Base-by-base conservation (phyloP, 2,888 invertebrate genomes). In the Athalia circularis region DNA sequence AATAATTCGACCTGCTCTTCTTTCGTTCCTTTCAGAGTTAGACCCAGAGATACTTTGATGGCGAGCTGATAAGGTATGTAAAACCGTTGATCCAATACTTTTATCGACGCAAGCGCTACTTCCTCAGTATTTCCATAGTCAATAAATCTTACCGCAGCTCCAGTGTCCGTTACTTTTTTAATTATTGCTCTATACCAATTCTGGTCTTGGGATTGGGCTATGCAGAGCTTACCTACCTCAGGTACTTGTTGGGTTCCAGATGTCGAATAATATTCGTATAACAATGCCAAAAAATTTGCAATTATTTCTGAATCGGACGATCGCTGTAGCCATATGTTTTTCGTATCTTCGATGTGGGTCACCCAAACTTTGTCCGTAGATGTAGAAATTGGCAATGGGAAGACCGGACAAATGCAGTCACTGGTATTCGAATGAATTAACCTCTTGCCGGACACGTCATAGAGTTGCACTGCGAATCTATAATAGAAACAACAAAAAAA, bases 171-270 rank as follows among this genome's bases (percentile, higher is more conserved):
- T 4, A 89, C 84, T 68, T 89, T 89, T 9, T 91, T 57, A 29
- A 95, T 92, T 80, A 91, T 92, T 3, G 93, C 94, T 65, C 95
- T 92, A 86, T 95, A 95, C 95, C 95, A 96, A 87, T 94, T 94
- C 3, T 92, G 92, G 87, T 95, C 95, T 0, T 84, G 78, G 3
- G 93, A 93, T 72, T 92, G 92, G 0, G 93, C 94, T 0, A 93
- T 95, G 85, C 95, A 95, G 0, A 94, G 80, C 3, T 87, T 88
- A 52, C 92, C 93, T 0, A 90, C 87, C 81, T 92, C 91, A 62
- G 92, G 92, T 61, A 87, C 88, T 0, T 47, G 50, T 50, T 11
- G 68, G 80, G 83, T 93, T 91, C 88, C 93, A 92, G 85, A 91
- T 90, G 80, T 90, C n/a, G 84, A 91, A 85, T 93, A 95, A 84